Percentiles rank a stretch among this genome's conserved stretches.
These are phyloP conservation scores for Manis javanica DNA, from an alignment of 2,797 vertebrate genomes.

Conservation along the genomic window DNA sequence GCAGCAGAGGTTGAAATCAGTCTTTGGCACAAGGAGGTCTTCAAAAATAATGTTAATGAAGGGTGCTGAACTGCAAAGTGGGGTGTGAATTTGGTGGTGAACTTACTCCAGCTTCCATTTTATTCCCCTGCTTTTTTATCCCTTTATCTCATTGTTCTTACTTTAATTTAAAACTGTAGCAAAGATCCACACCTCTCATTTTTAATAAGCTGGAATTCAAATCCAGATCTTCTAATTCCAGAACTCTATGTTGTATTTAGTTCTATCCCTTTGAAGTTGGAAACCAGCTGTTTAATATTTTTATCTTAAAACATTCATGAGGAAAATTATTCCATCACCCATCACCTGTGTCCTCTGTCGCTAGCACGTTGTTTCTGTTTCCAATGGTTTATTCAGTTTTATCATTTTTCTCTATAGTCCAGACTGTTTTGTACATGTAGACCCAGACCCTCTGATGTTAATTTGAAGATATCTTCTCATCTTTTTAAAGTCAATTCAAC, in stretches of 20 bases:
- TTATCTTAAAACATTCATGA: not conserved
- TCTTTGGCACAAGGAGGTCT: not conserved
- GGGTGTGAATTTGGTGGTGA: not conserved
- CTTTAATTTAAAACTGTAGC: not conserved
- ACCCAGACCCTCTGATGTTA: not conserved
- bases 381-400: not conserved
- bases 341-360: not conserved
- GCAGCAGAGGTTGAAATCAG: not conserved
- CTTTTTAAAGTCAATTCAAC: not conserved
- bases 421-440: not conserved
- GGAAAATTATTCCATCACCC: not conserved
- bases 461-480: constrained; percentile 41
- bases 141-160: constrained; percentile 19
- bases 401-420: not conserved
- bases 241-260: not conserved
- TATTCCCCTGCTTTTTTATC: not conserved
- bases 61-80: not conserved
- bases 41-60: not conserved
- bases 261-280: constrained; percentile 28
- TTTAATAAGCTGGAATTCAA: constrained; percentile 41
- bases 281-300: not conserved
- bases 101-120: not conserved
- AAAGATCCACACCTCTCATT: not conserved
- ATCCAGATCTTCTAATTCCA: not conserved
- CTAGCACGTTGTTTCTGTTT: not conserved